A percentile compares a stretch with the other conserved stretches of the same genome.
phyloP scores from a whole-genome alignment of 1,140 invertebrate species.

The Lerema accius region DNA sequence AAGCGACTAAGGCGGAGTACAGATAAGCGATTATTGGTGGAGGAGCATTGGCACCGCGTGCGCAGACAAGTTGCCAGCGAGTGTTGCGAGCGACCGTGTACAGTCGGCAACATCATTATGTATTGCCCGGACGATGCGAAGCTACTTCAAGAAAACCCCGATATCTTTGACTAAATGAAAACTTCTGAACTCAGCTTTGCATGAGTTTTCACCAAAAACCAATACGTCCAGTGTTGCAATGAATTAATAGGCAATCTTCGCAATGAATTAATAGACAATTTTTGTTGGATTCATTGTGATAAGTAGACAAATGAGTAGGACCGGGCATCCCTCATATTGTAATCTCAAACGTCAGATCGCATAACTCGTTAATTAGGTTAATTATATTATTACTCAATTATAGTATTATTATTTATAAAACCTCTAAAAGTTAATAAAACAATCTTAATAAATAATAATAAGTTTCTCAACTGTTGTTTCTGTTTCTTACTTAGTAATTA shows the following conservation, averaged over 20 bases:
- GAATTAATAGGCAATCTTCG: constrained; percentile 20
- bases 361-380: constrained; percentile 9
- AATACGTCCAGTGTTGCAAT: constrained; percentile 18
- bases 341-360: neutral
- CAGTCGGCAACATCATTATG: constrained; percentile 61
- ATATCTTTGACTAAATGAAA: constrained; percentile 56
- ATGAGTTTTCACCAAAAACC: neutral
- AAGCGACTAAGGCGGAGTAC: constrained; percentile 47
- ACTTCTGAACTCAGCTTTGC: constrained; percentile 1
- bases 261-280: constrained; percentile 27
- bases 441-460: neutral
- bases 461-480: constrained; percentile 12
- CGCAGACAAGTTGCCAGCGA: constrained; percentile 66
- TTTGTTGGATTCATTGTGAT: constrained; percentile 28
- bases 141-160: constrained; percentile 57
- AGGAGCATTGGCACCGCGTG: constrained; percentile 53
- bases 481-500: no score
- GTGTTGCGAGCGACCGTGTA: constrained; percentile 64
- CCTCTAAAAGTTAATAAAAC: neutral
- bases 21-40: constrained; percentile 38
- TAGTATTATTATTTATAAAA: constrained; percentile 33
- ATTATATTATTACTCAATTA: constrained; percentile 21
- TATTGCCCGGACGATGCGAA: constrained; percentile 66
- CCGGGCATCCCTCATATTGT: constrained; percentile 12
- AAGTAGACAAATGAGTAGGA: neutral